Base-by-base conservation (phyloP, 2,113 vertebrate genomes). In the Pachypanchax playfairii region DNA sequence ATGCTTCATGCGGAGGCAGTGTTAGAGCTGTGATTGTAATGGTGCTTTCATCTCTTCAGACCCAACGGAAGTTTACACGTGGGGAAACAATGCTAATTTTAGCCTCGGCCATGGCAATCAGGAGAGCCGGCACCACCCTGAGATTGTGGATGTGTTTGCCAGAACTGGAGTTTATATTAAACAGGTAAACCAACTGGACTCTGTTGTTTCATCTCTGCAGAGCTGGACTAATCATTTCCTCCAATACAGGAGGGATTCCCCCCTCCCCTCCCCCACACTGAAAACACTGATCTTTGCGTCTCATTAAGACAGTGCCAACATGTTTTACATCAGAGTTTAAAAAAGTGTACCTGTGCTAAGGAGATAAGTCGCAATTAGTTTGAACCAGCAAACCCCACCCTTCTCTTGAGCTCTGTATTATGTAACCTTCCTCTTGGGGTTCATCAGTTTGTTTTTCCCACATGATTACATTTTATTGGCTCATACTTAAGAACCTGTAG, bases 81-180 rank as follows among this genome's bases (percentile, higher is more conserved):
- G 97, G 97, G 97, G 97, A 61, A 94, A 91, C 89, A 98, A 99
- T 70, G 93, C 94, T 57, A 99, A 99, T 88, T 99, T 99, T 83
- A 99, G 93, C 65, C 88, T 98, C 47, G 97, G 97, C 17, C 97
- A 99, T 55, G 96, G 96, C 75, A 94, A 94, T 87, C 97, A 98
- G 71, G 94, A 98, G 75, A 95, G 94, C 77, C 94, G 95, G 68
- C 90, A 95, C 66, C 94, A 97, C 83, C 96, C 97, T 60, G 97
- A 99, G 62, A 51, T 96, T 55, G 94, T 99, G 77, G 97, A 99
- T 83, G 83, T 95, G 24, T 99, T 99, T 85, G 91, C 95, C 78
- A 92, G 95, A 48, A 93, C 88, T 36, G 93, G 94, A 12, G 78
- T 97, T 62, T 98, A 95, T 77, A 90, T 99, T 75, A 99, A 98